A percentile compares a stretch with the other conserved stretches of the same genome.
Evolutionary conservation across 2,113 vertebrate genomes (phyloP).

Genomic region (Psilopsiagon aymara): DNA sequence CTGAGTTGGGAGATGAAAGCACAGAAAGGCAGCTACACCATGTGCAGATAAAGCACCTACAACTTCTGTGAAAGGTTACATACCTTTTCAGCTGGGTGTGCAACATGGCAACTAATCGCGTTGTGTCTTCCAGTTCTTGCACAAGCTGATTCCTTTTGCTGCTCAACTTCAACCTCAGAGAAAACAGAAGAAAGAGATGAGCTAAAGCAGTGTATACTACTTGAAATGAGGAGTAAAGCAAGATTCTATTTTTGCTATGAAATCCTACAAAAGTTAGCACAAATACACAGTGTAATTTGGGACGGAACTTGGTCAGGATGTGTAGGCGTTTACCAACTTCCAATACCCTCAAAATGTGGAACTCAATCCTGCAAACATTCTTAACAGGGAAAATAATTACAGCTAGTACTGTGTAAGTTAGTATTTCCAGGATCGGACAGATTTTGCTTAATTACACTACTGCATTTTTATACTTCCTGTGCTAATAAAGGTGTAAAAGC

Average conservation of each 20-base stretch:
- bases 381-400: background rate
- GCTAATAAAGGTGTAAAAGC: background rate
- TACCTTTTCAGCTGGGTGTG: constrained; percentile 93
- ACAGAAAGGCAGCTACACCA: background rate
- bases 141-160: constrained; percentile 93
- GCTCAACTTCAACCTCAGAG: constrained; percentile 85
- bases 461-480: background rate
- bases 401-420: background rate
- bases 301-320: background rate
- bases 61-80: background rate
- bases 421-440: background rate
- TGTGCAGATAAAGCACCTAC: background rate
- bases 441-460: background rate
- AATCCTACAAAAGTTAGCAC: background rate
- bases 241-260: background rate
- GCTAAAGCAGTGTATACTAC: background rate
- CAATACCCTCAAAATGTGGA: background rate
- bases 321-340: background rate
- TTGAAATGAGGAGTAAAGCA: background rate
- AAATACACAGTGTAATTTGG: background rate
- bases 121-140: constrained; percentile 91
- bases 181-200: background rate
- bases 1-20: background rate
- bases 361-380: background rate
- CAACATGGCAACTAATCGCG: constrained; percentile 83